These are phyloP conservation scores for Heptranchias perlo DNA, from an alignment of 2,113 vertebrate species.

Conservation along the genomic window DNA sequence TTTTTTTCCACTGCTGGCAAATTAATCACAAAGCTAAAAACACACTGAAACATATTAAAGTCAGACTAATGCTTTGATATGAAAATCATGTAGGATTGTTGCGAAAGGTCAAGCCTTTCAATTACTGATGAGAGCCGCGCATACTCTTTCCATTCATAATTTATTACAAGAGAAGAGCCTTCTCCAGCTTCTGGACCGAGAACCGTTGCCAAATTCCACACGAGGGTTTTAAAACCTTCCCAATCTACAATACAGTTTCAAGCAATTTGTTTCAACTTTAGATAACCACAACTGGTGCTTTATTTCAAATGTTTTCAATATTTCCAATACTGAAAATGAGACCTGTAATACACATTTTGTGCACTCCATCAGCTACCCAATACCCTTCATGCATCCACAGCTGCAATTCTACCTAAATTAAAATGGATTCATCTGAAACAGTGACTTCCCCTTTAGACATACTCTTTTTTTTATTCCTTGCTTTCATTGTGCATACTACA, in stretches of 20 bases:
- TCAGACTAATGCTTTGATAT: constrained; percentile 26
- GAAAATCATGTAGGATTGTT: constrained; percentile 25
- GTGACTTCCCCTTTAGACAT: constrained; percentile 52
- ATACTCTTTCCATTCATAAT: not conserved
- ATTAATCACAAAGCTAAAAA: not conserved
- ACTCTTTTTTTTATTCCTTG: not conserved
- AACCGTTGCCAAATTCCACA: not conserved
- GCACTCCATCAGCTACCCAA: not conserved
- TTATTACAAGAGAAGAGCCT: not conserved
- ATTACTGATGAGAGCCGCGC: not conserved
- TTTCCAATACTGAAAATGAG: not conserved
- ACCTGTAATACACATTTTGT: not conserved
- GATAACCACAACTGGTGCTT: not conserved
- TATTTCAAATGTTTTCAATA: not conserved
- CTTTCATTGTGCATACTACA: not conserved
- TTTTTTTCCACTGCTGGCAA: too few species aligned
- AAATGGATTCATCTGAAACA: constrained; percentile 42
- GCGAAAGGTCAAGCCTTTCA: constrained; percentile 9
- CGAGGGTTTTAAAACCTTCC: not conserved
- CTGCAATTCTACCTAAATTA: not conserved
- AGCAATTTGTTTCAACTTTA: not conserved
- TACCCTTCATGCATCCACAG: not conserved
- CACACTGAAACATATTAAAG: not conserved
- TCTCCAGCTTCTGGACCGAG: not conserved
- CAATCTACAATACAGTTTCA: not conserved